These are phyloP conservation scores for Peromyscus polionotus DNA, from an alignment of 2,113 vertebrate species.

Conservation along the genomic window DNA sequence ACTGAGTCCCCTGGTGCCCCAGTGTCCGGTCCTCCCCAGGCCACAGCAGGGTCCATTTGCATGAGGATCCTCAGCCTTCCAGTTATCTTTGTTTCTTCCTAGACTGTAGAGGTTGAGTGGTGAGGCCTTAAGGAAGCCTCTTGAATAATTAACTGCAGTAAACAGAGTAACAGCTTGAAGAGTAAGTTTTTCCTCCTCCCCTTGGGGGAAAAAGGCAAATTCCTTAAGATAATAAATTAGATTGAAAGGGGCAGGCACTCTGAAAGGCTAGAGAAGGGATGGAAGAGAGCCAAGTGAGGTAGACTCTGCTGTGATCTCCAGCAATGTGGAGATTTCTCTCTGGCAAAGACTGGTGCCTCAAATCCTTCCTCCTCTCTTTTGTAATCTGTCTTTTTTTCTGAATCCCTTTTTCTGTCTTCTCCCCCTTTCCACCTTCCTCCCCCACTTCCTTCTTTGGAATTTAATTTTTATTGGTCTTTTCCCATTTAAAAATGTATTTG, in stretches of 20 bases:
- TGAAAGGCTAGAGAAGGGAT: background rate
- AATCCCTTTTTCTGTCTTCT: background rate
- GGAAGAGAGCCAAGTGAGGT: background rate
- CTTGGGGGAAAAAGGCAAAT: slow-evolving; percentile 67
- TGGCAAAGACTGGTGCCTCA: background rate
- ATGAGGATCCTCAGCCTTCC: slow-evolving; percentile 71
- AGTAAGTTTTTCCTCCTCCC: slow-evolving; percentile 24
- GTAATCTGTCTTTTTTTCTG: background rate
- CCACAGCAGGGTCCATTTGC: slow-evolving; percentile 62
- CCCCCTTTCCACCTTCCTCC: background rate
- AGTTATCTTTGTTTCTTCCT: slow-evolving; percentile 79
- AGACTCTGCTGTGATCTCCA: background rate
- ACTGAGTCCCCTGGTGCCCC: slow-evolving; percentile 56
- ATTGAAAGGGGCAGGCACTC: slow-evolving; percentile 32
- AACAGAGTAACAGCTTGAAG: slow-evolving; percentile 82
- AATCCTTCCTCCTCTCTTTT: background rate
- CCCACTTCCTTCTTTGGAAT: no score
- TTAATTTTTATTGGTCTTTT: background rate
- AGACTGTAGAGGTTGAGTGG: slow-evolving; percentile 81
- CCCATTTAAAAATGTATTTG: background rate
- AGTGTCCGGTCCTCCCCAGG: background rate
- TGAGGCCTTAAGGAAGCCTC: slow-evolving; percentile 79
- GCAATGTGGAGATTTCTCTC: background rate
- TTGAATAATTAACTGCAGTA: slow-evolving; percentile 84
- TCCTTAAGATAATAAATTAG: slow-evolving; percentile 76